phyloP scores from a whole-genome alignment of 1,140 invertebrate genomes.

The Brachionus rubens region DNA sequence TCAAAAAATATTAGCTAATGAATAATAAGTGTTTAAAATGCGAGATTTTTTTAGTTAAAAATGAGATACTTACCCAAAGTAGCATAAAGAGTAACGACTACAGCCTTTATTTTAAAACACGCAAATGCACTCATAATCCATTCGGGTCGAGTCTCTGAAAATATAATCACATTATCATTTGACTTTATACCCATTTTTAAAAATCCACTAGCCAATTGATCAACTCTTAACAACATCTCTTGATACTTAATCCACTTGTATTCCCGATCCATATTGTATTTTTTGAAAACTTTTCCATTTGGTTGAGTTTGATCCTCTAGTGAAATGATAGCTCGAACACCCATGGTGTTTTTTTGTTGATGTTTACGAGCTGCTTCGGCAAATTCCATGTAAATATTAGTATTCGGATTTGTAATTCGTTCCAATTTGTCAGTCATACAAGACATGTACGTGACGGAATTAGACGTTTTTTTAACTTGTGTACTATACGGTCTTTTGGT shows the following conservation, averaged over 20 bases:
- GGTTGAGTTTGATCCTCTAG: constrained; percentile 89
- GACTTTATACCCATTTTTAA: constrained; percentile 24
- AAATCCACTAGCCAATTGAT: constrained; percentile 68
- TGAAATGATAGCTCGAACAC: constrained; percentile 72
- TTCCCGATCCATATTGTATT: constrained; percentile 68
- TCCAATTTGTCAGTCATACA: neutral
- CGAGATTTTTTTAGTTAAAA: too few relatives aligned
- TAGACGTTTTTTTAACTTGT: neutral
- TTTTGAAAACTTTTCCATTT: constrained; percentile 92
- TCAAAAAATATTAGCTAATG: too few relatives aligned
- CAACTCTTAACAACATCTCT: constrained; percentile 73
- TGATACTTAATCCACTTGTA: constrained; percentile 85
- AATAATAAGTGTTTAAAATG: too few relatives aligned
- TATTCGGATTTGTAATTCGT: neutral
- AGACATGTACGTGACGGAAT: neutral
- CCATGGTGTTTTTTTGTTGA: constrained; percentile 23
- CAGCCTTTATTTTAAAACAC: constrained; percentile 13
- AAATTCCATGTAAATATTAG: constrained; percentile 15
- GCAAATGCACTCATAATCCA: constrained; percentile 45
- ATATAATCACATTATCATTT: constrained; percentile 24
- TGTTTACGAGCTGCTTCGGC: neutral
- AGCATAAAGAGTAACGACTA: constrained; percentile 37
- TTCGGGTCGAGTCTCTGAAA: constrained; percentile 32
- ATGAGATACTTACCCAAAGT: constrained; percentile 43
- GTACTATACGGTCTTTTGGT: constrained; percentile 12